Evolutionary conservation across 2,888 invertebrate genomes (phyloP).

Genomic region (Pegoplata infirma): DNA sequence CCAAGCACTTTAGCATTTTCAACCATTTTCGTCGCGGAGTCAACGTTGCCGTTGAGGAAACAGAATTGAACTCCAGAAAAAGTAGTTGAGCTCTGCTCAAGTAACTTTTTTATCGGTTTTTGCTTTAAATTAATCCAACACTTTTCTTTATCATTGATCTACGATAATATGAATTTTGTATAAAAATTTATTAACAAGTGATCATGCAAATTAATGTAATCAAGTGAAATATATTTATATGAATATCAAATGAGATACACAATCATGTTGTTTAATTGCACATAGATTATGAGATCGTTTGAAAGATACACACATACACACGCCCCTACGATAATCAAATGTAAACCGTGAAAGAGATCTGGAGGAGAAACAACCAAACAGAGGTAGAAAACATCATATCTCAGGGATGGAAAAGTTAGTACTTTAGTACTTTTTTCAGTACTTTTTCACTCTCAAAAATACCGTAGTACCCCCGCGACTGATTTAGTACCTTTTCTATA

Average conservation of each 20-base stretch:
- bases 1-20: too few species aligned
- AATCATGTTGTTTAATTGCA: constrained; percentile 61
- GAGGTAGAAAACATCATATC: constrained; percentile 32
- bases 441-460: too few species aligned
- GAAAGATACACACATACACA: constrained; percentile 40
- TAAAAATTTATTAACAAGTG: constrained; percentile 57
- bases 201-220: constrained; percentile 53
- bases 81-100: too few species aligned
- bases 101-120: too few species aligned
- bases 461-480: too few species aligned
- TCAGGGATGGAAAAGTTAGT: too few species aligned
- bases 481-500: too few species aligned
- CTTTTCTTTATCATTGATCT: constrained; percentile 48
- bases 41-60: too few species aligned
- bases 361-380: not conserved
- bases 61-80: too few species aligned
- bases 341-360: not conserved
- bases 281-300: constrained; percentile 61
- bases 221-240: constrained; percentile 8
- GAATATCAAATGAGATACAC: constrained; percentile 45
- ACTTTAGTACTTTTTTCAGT: too few species aligned
- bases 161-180: constrained; percentile 57
- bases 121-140: too few species aligned
- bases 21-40: too few species aligned
- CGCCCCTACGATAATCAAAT: constrained; percentile 26